Conservation (phyloP, 2,113 vertebrate species). For the Amia ocellicauda region DNA sequence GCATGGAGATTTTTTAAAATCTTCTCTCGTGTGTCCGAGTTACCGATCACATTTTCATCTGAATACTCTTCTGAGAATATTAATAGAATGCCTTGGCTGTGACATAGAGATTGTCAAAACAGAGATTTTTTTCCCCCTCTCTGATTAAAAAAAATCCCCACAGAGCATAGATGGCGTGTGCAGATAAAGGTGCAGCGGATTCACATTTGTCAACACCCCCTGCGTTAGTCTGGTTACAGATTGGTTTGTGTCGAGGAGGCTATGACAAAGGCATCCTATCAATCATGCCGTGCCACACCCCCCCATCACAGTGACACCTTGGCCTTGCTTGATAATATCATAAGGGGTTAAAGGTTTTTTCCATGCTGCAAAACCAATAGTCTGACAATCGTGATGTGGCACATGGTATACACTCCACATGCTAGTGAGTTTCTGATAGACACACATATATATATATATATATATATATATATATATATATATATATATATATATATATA, state of each 20-base stretch:
- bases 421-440: conserved; percentile 36
- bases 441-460: too few species aligned
- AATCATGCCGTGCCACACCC: conserved; percentile 64
- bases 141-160: conserved; percentile 20
- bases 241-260: conserved; percentile 50
- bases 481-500: too few species aligned
- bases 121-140: too few species aligned
- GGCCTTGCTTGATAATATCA: conserved; percentile 46
- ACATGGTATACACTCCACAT: conserved; percentile 56
- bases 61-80: too few species aligned
- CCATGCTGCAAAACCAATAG: conserved; percentile 1
- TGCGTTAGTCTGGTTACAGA: conserved; percentile 27
- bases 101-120: too few species aligned
- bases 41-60: too few species aligned
- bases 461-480: too few species aligned
- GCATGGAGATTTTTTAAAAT: too few species aligned
- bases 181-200: conserved; percentile 37
- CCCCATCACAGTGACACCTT: conserved; percentile 41
- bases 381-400: conserved; percentile 9
- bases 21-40: too few species aligned
- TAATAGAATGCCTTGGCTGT: too few species aligned
- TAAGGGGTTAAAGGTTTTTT: conserved; percentile 53
- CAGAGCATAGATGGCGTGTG: conserved; percentile 49
- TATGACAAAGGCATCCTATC: conserved; percentile 71
- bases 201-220: conserved; percentile 59